Evolutionary conservation across 1,140 invertebrate genomes (phyloP).

Genomic region (Aphelinus atriplicis): DNA sequence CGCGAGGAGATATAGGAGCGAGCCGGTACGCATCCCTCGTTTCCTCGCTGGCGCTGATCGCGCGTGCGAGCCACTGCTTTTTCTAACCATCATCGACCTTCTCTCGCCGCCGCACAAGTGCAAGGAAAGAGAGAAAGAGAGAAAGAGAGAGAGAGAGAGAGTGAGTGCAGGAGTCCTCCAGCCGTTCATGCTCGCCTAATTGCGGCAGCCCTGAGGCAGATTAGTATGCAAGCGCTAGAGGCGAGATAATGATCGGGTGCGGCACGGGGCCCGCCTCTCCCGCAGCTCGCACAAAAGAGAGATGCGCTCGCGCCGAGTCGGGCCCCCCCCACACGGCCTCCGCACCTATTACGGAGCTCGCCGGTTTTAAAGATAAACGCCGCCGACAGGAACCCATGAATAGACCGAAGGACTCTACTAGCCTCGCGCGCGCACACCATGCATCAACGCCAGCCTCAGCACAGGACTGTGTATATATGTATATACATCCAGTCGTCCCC

Average conservation of each 20-base stretch:
- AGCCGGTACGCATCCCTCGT: no score
- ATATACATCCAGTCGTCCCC: no score
- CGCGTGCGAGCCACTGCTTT: neutral
- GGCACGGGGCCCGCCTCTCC: neutral
- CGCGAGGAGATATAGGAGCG: no score
- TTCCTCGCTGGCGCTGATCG: no score
- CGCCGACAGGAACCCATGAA: conserved; percentile 58
- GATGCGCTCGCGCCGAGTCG: conserved; percentile 27
- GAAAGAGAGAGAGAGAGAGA: conserved; percentile 8
- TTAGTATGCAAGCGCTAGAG: conserved; percentile 55
- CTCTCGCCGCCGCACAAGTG: neutral
- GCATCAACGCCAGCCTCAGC: no score
- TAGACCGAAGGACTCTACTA: conserved; percentile 9
- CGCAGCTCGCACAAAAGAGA: no score
- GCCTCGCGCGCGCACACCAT: no score
- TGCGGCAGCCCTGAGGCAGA: conserved; percentile 56
- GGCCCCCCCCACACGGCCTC: conserved; percentile 4
- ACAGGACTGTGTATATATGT: no score
- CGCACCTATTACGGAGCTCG: no score
- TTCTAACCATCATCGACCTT: conserved; percentile 20
- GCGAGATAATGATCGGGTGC: conserved; percentile 30
- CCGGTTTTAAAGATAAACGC: conserved; percentile 58
- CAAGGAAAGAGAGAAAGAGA: neutral
- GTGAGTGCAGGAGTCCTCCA: conserved; percentile 38
- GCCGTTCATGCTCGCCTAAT: conserved; percentile 55